phyloP scores from a whole-genome alignment of 2,797 vertebrate genomes.

The Tympanoctomys barrerae region DNA sequence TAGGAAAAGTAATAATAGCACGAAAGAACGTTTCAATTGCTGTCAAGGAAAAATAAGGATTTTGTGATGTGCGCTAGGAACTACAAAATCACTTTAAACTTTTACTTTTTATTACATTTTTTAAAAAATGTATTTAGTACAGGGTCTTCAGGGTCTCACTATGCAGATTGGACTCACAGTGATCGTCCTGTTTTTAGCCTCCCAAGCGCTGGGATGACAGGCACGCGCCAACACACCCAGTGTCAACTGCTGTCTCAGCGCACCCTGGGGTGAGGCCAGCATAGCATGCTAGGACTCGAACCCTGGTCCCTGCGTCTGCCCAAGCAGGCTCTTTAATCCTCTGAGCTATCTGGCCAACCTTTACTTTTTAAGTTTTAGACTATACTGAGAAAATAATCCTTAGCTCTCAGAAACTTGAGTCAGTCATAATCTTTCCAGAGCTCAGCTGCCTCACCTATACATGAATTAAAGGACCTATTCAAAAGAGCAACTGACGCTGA shows the following conservation, averaged over 20 bases:
- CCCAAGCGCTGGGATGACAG: too few species aligned
- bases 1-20: not conserved
- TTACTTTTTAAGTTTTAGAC: not conserved
- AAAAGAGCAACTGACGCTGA: slow-evolving; percentile 20
- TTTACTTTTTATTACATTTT: not conserved
- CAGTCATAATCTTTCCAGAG: not conserved
- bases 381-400: slow-evolving; percentile 22
- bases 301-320: too few species aligned
- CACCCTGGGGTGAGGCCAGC: too few species aligned
- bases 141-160: too few species aligned
- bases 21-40: not conserved
- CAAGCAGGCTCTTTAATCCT: too few species aligned
- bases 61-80: not conserved
- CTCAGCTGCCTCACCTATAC: not conserved
- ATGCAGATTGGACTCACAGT: too few species aligned
- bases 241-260: too few species aligned
- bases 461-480: slow-evolving; percentile 33
- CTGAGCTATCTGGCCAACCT: too few species aligned
- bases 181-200: too few species aligned
- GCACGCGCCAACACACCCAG: too few species aligned
- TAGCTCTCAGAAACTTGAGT: not conserved
- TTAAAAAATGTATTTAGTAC: too few species aligned
- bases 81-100: slow-evolving; percentile 25
- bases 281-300: too few species aligned
- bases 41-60: not conserved